Evolutionary conservation across 2,888 invertebrate species (phyloP).

Genomic region (Cheilosia vernalis): DNA sequence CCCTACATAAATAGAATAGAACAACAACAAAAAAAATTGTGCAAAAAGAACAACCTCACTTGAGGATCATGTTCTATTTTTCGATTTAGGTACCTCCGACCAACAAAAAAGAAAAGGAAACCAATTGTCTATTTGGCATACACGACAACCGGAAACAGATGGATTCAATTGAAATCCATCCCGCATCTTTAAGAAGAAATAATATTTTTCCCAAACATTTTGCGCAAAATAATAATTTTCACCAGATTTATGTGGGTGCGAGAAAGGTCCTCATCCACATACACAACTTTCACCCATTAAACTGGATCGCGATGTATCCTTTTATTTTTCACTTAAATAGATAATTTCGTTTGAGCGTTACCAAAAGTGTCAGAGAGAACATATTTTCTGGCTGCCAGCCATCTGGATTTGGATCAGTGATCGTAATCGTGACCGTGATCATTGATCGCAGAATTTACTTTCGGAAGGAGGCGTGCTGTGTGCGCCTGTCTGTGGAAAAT

Average conservation of each 20-base stretch:
- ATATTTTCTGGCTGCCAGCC: conserved; percentile 57
- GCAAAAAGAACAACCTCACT: conserved; percentile 18
- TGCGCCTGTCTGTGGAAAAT: conserved; percentile 8
- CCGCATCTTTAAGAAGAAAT: conserved; percentile 57
- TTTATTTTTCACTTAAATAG: conserved; percentile 58
- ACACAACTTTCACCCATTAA: conserved; percentile 46
- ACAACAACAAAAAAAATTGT: conserved; percentile 1
- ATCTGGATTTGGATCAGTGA: conserved; percentile 61
- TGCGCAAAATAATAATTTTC: conserved; percentile 38
- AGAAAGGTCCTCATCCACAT: conserved; percentile 31
- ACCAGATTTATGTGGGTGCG: conserved; percentile 67
- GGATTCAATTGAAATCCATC: conserved; percentile 40
- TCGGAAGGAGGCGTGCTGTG: conserved; percentile 59
- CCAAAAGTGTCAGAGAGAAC: not conserved
- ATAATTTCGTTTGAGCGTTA: conserved; percentile 12
- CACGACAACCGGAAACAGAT: conserved; percentile 67
- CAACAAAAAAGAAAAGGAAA: not conserved
- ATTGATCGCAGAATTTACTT: conserved; percentile 23
- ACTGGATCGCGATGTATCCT: conserved; percentile 44
- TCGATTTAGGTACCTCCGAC: conserved; percentile 8
- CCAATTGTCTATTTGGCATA: conserved; percentile 45
- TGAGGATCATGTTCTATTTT: conserved; percentile 45
- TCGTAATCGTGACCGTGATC: conserved; percentile 8
- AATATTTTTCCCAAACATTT: conserved; percentile 20
- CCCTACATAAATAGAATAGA: not conserved